These are phyloP conservation scores for Acanthopleura granulata DNA, from an alignment of 2,888 invertebrate species.

Conservation along the genomic window DNA sequence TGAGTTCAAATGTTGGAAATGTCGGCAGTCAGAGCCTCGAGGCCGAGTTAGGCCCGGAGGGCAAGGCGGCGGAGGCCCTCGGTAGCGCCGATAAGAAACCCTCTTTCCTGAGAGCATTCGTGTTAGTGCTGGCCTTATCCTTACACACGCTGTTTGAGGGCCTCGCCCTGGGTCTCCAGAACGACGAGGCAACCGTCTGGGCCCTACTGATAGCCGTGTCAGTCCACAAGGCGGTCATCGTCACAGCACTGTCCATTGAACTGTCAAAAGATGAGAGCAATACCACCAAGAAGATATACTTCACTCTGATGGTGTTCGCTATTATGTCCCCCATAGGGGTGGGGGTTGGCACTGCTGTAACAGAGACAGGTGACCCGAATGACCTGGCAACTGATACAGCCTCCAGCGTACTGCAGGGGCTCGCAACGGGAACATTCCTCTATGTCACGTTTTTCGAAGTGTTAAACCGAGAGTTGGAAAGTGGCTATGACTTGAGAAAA, in stretches of 20 bases:
- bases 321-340: slow-evolving; percentile 40
- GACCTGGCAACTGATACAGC: slow-evolving; percentile 33
- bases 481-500: slow-evolving; percentile 56
- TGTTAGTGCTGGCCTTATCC: slow-evolving; percentile 72
- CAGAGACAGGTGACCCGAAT: slow-evolving; percentile 27
- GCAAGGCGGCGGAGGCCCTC: not conserved
- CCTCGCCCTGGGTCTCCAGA: slow-evolving; percentile 72
- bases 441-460: slow-evolving; percentile 97
- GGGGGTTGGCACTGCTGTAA: slow-evolving; percentile 35
- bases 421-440: slow-evolving; percentile 90
- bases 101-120: slow-evolving; percentile 63
- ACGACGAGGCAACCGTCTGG: slow-evolving; percentile 48
- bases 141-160: slow-evolving; percentile 75
- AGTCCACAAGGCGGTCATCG: slow-evolving; percentile 73
- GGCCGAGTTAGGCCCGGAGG: not conserved
- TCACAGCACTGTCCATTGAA: slow-evolving; percentile 73
- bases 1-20: slow-evolving; percentile 27
- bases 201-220: slow-evolving; percentile 70
- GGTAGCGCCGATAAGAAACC: not conserved
- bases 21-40: not conserved
- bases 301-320: slow-evolving; percentile 33
- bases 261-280: slow-evolving; percentile 54
- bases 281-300: slow-evolving; percentile 25
- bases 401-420: slow-evolving; percentile 76
- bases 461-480: slow-evolving; percentile 76